These are phyloP conservation scores for Vollenhovia emeryi DNA, from an alignment of 1,140 invertebrate species.

Conservation along the genomic window DNA sequence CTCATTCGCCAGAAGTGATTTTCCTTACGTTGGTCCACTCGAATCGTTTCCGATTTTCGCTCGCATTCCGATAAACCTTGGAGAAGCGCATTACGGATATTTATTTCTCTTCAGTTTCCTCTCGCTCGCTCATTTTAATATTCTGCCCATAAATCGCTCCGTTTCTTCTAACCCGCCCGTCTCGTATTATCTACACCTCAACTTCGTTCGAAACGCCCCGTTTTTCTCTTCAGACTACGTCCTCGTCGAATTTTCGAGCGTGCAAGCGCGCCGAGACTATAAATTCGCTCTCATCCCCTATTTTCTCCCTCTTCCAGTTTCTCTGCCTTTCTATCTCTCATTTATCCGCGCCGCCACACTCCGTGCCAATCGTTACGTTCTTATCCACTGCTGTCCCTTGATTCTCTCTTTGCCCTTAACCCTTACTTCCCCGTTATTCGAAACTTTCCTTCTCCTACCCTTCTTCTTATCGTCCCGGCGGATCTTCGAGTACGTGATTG, in stretches of 20 bases:
- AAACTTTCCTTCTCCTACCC: not conserved
- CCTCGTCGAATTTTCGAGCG: slow-evolving; percentile 55
- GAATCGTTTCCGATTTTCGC: slow-evolving; percentile 33
- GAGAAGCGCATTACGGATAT: slow-evolving; percentile 44
- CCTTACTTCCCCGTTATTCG: not conserved
- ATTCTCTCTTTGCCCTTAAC: slow-evolving; percentile 36
- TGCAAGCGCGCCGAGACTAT: slow-evolving; percentile 40
- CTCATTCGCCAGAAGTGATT: not conserved
- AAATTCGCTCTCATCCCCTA: slow-evolving; percentile 2
- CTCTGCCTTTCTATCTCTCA: not conserved
- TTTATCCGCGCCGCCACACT: slow-evolving; percentile 5
- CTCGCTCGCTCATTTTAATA: slow-evolving; percentile 53
- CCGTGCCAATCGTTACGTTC: slow-evolving; percentile 29
- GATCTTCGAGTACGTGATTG: slow-evolving; percentile 51
- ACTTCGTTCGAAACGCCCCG: slow-evolving; percentile 43
- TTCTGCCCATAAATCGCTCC: slow-evolving; percentile 42
- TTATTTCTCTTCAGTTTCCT: slow-evolving; percentile 52
- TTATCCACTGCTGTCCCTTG: slow-evolving; percentile 27
- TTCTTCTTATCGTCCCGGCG: not conserved
- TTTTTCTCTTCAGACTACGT: slow-evolving; percentile 44
- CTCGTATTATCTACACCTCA: slow-evolving; percentile 42
- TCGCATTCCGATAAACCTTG: slow-evolving; percentile 20
- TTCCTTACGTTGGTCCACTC: not conserved
- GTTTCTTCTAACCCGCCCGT: slow-evolving; percentile 8
- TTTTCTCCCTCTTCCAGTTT: not conserved